phyloP scores from a whole-genome alignment of 2,113 vertebrate species.

The Danio rerio region DNA sequence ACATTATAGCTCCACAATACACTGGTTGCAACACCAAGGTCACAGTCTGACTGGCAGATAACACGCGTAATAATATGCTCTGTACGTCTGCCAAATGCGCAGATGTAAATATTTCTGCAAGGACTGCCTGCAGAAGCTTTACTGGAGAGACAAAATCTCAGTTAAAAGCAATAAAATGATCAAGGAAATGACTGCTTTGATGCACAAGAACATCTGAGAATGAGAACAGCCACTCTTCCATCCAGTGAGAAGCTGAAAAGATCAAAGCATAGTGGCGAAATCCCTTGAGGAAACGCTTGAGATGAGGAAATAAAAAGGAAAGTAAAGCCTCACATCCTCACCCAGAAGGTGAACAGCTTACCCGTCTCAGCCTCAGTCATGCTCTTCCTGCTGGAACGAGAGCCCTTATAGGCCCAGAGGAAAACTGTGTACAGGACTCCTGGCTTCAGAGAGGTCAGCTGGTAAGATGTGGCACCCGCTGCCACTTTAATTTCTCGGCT shows the following conservation, averaged over 20 bases:
- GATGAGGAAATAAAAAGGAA: slow-evolving; percentile 26
- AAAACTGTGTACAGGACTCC: slow-evolving; percentile 78
- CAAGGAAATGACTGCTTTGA: slow-evolving; percentile 3
- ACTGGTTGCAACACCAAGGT: not conserved
- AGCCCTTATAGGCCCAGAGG: slow-evolving; percentile 81
- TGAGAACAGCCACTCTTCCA: slow-evolving; percentile 13
- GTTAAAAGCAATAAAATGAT: not conserved
- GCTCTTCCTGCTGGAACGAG: slow-evolving; percentile 76
- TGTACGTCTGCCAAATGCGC: not conserved
- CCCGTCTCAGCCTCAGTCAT: slow-evolving; percentile 78
- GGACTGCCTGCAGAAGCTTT: not conserved
- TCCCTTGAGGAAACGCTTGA: slow-evolving; percentile 6
- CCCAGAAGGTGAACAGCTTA: slow-evolving; percentile 56
- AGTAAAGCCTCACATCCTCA: not conserved
- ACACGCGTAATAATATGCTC: not conserved
- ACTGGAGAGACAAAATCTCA: not conserved
- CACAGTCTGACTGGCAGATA: not conserved
- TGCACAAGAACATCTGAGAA: slow-evolving; percentile 14
- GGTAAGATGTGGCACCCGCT: slow-evolving; percentile 70
- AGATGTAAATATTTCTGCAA: not conserved
- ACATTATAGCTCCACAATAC: not conserved
- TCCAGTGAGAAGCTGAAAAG: not conserved
- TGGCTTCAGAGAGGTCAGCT: slow-evolving; percentile 77
- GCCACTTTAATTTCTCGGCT: slow-evolving; percentile 73
- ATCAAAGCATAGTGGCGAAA: slow-evolving; percentile 21